Percentiles rank a stretch among this genome's conserved stretches.
These are phyloP conservation scores for Mesopsocus fuscifrons DNA, from an alignment of 2,888 invertebrate genomes.

Conservation along the genomic window DNA sequence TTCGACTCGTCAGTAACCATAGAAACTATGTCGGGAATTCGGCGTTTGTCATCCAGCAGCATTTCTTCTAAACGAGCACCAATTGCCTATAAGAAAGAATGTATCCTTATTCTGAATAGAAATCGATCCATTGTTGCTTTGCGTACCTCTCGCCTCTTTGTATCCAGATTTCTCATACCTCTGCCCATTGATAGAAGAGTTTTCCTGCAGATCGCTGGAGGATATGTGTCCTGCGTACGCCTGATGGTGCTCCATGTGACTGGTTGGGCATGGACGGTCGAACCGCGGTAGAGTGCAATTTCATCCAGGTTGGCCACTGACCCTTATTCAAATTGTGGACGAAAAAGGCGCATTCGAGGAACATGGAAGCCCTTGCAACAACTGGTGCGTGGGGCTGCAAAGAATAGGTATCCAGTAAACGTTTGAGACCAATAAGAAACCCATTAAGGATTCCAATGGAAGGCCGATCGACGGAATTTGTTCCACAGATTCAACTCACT, in stretches of 20 bases:
- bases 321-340: constrained; percentile 97
- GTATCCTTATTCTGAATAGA: no score
- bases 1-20: constrained; percentile 56
- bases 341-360: constrained; percentile 89
- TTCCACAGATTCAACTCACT: no score
- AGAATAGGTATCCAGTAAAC: no score
- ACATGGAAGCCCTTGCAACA: constrained; percentile 73
- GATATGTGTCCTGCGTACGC: constrained; percentile 42
- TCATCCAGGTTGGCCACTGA: constrained; percentile 98
- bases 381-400: constrained; percentile 81
- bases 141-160: background rate
- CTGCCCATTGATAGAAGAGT: constrained; percentile 95
- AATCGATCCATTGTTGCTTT: constrained; percentile 20
- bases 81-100: constrained; percentile 40
- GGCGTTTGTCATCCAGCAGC: constrained; percentile 58
- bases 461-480: no score
- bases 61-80: constrained; percentile 84
- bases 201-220: constrained; percentile 84
- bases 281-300: constrained; percentile 59
- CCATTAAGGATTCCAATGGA: no score
- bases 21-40: constrained; percentile 43
- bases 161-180: no score
- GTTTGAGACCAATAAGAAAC: no score
- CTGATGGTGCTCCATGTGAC: constrained; percentile 28
- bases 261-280: constrained; percentile 39